phyloP scores from a whole-genome alignment of 2,113 vertebrate species.

The Amphilophus citrinellus region DNA sequence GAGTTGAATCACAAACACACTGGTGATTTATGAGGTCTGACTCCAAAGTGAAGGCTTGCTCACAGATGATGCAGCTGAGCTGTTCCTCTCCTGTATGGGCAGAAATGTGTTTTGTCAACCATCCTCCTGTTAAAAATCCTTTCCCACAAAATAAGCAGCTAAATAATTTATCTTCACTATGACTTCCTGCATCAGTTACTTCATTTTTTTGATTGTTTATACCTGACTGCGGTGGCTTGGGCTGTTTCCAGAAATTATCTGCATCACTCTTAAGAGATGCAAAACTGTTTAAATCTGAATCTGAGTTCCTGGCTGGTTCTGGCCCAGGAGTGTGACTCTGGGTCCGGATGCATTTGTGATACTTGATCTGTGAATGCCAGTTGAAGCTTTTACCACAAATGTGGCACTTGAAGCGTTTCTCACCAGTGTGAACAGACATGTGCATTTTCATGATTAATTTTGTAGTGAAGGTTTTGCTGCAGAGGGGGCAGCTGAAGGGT shows the following conservation, averaged over 20 bases:
- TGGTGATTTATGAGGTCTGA: not conserved
- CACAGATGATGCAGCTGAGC: slow-evolving; percentile 17
- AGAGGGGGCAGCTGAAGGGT: not conserved
- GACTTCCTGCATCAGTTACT: not conserved
- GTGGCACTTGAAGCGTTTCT: not conserved
- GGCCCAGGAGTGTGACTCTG: too few species aligned
- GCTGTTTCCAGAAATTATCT: not conserved
- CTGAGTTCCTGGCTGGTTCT: too few species aligned
- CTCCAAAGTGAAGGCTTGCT: not conserved
- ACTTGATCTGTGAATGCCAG: too few species aligned
- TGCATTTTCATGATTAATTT: too few species aligned
- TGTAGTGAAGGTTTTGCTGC: not conserved
- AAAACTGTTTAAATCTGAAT: too few species aligned
- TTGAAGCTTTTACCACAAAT: too few species aligned
- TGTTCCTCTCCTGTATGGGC: slow-evolving; percentile 26
- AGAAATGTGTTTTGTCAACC: slow-evolving; percentile 1
- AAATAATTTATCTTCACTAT: not conserved
- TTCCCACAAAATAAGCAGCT: slow-evolving; percentile 35
- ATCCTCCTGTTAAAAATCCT: slow-evolving; percentile 12
- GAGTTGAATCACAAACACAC: not conserved
- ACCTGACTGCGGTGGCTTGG: not conserved
- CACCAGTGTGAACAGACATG: not conserved
- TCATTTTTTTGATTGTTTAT: not conserved
- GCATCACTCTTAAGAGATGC: not conserved
- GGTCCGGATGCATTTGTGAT: too few species aligned